Base-by-base conservation (phyloP, 2,888 invertebrate genomes). In the Cantharis flavilabris region DNA sequence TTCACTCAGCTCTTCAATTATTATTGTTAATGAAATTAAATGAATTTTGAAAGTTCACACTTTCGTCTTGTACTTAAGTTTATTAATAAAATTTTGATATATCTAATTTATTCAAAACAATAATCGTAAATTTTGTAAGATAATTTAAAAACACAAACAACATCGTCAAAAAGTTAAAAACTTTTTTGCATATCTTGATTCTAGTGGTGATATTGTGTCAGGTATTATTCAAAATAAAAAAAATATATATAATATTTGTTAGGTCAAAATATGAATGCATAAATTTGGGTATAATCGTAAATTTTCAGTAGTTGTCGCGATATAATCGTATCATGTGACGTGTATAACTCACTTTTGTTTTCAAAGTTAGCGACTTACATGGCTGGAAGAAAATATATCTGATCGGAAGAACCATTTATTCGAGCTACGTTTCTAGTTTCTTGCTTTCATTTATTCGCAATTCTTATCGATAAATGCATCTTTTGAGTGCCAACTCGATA, bases 311-410 rank as follows among this genome's bases (percentile, higher is more conserved):
- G 71, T 76, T 73, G 76, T 76, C 64, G 62, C 62, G 76, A 76
- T 76, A 70, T 73, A 76, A 80, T 80, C 80, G 76, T 64, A 69
- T 78, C 74, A 79, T 72, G 76, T 79, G 79, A 79, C 79, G 75
- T 73, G 78, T 80, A 79, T 80, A 80, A 80, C 76, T 79, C 77
- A 80, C 79, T 80, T 80, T 80, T 80, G 80, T 80, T 80, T 80
- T 76, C 79, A 76, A 79, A 80, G 75, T 76, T 76, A 28, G 30
- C 72, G 30, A 69, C 49, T 76, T 69, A 69, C 26, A 49, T 14
- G 72, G 71, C 72, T 76, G 49, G 63, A 70, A 63, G 69, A 72
- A 33, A 20, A 69, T 69, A 67, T 78, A 75, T 78, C 75, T 76
- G 78, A 78, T 76, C 63, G 65, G 65, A 64, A n/a, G 69, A 62